phyloP scores from a whole-genome alignment of 2,888 invertebrate genomes.

The Gnatocerus cornutus region DNA sequence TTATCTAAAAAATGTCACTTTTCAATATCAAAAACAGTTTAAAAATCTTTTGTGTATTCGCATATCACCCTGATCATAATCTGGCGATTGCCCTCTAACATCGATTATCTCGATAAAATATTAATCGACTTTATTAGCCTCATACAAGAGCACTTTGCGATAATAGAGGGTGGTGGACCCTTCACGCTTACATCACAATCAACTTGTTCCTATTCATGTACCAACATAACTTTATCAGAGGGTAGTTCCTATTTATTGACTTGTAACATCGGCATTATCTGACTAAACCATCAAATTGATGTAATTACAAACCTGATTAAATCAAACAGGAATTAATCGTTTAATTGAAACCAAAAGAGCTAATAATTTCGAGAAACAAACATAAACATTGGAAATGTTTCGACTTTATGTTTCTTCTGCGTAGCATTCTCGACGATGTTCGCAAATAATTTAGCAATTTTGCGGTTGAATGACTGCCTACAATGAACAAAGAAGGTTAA shows the following conservation, averaged over 20 bases:
- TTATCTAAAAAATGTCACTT: no score
- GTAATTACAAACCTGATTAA: conserved; percentile 35
- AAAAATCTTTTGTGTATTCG: no score
- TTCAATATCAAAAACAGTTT: no score
- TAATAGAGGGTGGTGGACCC: conserved; percentile 36
- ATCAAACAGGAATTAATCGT: conserved; percentile 22
- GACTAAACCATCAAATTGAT: conserved; percentile 25
- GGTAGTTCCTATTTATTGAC: conserved; percentile 43
- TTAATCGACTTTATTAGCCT: conserved; percentile 20
- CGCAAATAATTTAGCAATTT: conserved; percentile 48
- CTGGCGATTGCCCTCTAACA: no score
- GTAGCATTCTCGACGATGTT: conserved; percentile 11
- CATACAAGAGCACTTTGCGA: conserved; percentile 5
- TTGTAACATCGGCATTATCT: conserved; percentile 39
- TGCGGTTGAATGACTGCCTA: conserved; percentile 47
- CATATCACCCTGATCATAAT: no score
- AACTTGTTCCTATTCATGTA: conserved; percentile 33
- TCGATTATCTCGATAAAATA: conserved; percentile 14
- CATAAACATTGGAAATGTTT: conserved; percentile 14
- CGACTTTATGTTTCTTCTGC: conserved; percentile 4
- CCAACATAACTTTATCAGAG: conserved; percentile 27
- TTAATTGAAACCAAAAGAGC: conserved; percentile 15
- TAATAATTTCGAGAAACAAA: conserved; percentile 9
- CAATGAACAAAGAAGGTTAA: conserved; percentile 49
- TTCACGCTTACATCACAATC: conserved; percentile 23